Evolutionary conservation across 53 echinoderm and acorn worm genomes (phyloP).

Genomic region (Stichopus horrens): DNA sequence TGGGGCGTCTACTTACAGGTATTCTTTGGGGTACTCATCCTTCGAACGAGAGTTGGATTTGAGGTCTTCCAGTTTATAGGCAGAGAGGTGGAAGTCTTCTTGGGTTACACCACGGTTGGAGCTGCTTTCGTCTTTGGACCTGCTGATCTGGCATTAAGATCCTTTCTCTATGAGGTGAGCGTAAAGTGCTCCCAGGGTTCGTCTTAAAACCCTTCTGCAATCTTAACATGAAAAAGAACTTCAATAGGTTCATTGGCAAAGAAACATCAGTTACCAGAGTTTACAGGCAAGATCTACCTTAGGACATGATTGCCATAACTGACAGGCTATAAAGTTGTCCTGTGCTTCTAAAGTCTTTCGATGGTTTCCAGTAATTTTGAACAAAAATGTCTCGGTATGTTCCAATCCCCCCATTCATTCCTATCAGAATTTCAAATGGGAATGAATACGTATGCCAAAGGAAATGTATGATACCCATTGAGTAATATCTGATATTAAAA

Average conservation of each 20-base stretch:
- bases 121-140: constrained; percentile 89
- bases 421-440: too few species aligned
- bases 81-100: constrained; percentile 69
- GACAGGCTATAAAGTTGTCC: too few species aligned
- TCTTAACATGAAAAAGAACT: neutral
- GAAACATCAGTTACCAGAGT: neutral
- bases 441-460: too few species aligned
- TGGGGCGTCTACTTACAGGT: constrained; percentile 95
- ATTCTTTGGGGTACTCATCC: constrained; percentile 76
- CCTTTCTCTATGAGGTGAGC: constrained; percentile 78
- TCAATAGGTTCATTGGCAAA: neutral
- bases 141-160: constrained; percentile 56
- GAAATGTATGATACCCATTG: too few species aligned
- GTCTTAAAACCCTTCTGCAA: neutral
- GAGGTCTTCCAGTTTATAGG: constrained; percentile 84
- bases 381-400: too few species aligned
- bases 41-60: constrained; percentile 75
- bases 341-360: too few species aligned
- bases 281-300: neutral
- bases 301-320: too few species aligned
- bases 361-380: too few species aligned
- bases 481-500: too few species aligned
- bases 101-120: constrained; percentile 78
- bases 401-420: too few species aligned
- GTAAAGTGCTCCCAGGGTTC: neutral